Conservation (phyloP, 1,140 invertebrate species). For the Asbolus verrucosus region DNA sequence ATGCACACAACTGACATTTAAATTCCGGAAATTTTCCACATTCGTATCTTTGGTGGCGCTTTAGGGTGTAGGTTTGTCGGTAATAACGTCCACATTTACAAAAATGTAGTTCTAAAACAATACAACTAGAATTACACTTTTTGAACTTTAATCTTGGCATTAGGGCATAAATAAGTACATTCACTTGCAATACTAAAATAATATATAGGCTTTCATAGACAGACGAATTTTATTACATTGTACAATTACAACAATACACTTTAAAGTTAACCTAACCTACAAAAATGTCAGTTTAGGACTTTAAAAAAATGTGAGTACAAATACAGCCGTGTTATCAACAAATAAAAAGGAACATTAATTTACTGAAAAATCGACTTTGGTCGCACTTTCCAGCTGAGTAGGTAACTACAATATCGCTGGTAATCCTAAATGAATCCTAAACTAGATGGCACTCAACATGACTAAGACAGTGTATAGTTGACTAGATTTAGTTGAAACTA, state of each 20-base stretch:
- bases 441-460: slow-evolving; percentile 18
- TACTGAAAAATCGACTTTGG: slow-evolving; percentile 9
- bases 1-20: slow-evolving; percentile 33
- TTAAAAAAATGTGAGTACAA: not conserved
- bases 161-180: no score
- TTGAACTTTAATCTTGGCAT: no score
- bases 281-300: not conserved
- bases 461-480: slow-evolving; percentile 11
- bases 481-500: slow-evolving; percentile 4
- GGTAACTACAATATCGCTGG: slow-evolving; percentile 14
- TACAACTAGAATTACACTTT: slow-evolving; percentile 5
- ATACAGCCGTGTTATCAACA: slow-evolving; percentile 15
- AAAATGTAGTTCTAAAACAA: slow-evolving; percentile 43
- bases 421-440: slow-evolving; percentile 19
- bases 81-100: slow-evolving; percentile 47
- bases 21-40: slow-evolving; percentile 41
- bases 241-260: slow-evolving; percentile 19
- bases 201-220: no score
- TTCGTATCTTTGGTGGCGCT: slow-evolving; percentile 46
- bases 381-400: not conserved
- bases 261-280: slow-evolving; percentile 1
- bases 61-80: slow-evolving; percentile 46
- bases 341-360: slow-evolving; percentile 18
- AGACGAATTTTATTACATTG: slow-evolving; percentile 29
- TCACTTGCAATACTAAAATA: no score